Evolutionary conservation across 2,888 invertebrate species (phyloP), one percentile per base, ranked within the genome.

Genomic region (Cephus runcator): DNA sequence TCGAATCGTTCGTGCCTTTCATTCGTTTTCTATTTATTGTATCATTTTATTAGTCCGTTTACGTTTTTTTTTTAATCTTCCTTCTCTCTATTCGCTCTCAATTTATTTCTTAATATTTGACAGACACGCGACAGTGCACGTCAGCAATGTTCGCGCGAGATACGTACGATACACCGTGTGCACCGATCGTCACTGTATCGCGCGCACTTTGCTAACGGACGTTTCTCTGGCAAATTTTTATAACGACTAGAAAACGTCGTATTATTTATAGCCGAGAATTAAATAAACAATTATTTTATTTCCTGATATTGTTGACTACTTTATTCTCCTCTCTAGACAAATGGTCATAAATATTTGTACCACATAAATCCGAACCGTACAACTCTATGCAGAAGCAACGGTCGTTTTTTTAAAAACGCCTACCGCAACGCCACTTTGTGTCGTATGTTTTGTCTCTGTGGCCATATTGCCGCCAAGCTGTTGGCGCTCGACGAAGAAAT

Each of bases 251-350:
- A 71, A 31, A 31, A 12, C 34, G 34, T 31, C 71, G 31, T 77
- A 78, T 82, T 82, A 83, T 81, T 84, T 82, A 85, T 83, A 82
- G 80, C 74, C 69, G 78, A 80, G 12, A 75, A 74, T 79, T 81
- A 76, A 83, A 77, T 79, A 80, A 79, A 77, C 69, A 69, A 79
- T 76, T 77, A 81, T 79, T 78, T 78, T 77, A 79, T 80, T 83
- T 82, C 71, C 56, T 56, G 9, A 23, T 56, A 56, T 56, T 23
- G 56, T 56, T 56, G 23, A 23, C 23, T 56, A 56, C 56, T 56
- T 56, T 23, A 23, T 56, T 56, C 56, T 23, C 56, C 23, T 9
- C 23, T 2, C 0, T 56, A 23, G 9, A 23, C 23, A 9, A 23
- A 23, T 9, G 23, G 56, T 56, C 9, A 23, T 23, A 23, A 9